Evolutionary conservation across 2,888 invertebrate genomes (phyloP), one percentile per base, ranked within the genome.

Genomic region (Lumbricus terrestris): DNA sequence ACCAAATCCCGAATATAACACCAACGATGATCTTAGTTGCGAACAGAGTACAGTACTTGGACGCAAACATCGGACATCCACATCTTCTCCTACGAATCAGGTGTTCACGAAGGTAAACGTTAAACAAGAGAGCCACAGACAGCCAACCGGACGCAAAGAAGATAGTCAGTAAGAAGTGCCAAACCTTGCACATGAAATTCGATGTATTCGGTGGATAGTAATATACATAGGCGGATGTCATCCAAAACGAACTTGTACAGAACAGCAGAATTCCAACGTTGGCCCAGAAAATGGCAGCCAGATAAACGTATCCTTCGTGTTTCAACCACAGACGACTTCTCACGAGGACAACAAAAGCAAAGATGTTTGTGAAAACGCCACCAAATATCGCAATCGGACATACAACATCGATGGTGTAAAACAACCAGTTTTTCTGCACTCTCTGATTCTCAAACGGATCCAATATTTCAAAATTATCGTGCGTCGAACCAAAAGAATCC

Each of bases 251-350:
- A 6, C 20, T 85, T 8, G 35, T 13, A 85, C 37, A 34, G 34
- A 85, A 85, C 6, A 85, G 18, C 20, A 85, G 85, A 85, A 85
- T 34, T 85, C 85, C 85, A 35, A 85, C 23, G 85, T 85, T 85
- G 18, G 85, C 35, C 0, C 35, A 34, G 85, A 85, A 85, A 37
- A 13, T 85, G 20, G 85, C 85, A 6, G 37, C 85, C 35, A 85
- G 85, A 85, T 85, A 85, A 85, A 85, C 85, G 85, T 85, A 35
- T 85, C 85, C 85, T 35, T 85, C 35, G 85, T 85, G 85, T 85
- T 85, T 85, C 85, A 35, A 35, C 85, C 85, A 85, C 85, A 85
- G 18, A 23, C 85, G 85, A 85, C 34, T 23, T 34, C 23, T 34
- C 35, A 85, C 85, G 20, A 85, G 85, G 35, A 37, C 34, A 29